These are phyloP conservation scores for Diceros bicornis DNA, from an alignment of 2,797 vertebrate genomes.

Conservation along the genomic window DNA sequence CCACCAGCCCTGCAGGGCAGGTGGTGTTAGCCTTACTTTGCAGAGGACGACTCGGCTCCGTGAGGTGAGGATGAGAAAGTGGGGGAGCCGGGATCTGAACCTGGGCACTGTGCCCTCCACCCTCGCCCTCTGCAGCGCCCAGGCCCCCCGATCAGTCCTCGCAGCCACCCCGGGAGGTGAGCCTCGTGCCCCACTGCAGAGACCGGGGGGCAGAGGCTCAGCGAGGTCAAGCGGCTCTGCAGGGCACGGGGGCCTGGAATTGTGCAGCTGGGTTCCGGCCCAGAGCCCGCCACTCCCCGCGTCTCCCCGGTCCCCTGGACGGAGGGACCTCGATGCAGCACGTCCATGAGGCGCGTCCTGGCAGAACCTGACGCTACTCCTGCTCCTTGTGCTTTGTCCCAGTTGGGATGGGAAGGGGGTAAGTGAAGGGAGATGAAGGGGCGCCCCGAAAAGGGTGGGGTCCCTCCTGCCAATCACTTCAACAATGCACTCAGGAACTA, in stretches of 20 bases:
- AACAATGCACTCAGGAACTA: neutral
- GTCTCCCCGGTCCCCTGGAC: neutral
- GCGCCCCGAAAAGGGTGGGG: neutral
- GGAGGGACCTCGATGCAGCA: neutral
- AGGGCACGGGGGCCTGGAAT: neutral
- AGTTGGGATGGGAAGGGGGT: neutral
- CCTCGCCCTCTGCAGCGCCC: too few species aligned
- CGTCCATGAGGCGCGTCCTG: rapidly evolving
- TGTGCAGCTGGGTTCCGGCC: too few species aligned
- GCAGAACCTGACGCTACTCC: neutral
- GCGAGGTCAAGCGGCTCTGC: neutral
- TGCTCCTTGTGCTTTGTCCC: neutral
- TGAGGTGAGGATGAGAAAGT: neutral
- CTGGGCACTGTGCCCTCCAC: neutral
- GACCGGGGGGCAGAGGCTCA: neutral
- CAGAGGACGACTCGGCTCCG: neutral
- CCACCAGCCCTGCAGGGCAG: neutral
- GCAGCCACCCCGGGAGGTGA: neutral
- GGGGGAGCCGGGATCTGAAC: neutral
- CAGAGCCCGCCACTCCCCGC: neutral
- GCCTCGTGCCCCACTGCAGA: neutral
- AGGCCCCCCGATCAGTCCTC: too few species aligned
- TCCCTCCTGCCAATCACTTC: neutral
- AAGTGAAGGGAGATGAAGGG: neutral
- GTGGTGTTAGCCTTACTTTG: neutral